phyloP scores from a whole-genome alignment of 2,888 invertebrate genomes.

The Ophion costatus region DNA sequence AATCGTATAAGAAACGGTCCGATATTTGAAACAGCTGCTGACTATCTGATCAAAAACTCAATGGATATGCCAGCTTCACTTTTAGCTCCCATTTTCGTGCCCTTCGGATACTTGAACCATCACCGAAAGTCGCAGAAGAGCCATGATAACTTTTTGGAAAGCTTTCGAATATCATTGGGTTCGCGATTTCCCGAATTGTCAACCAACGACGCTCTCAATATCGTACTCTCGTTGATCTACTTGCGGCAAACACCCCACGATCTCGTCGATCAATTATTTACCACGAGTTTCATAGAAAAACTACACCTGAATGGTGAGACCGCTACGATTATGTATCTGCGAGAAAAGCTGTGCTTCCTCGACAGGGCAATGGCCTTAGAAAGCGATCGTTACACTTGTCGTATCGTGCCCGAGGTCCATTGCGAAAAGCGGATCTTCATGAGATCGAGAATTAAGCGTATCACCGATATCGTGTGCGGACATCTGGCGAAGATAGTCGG shows the following conservation, averaged over 20 bases:
- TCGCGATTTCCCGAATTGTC: constrained; percentile 86
- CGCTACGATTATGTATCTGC: constrained; percentile 79
- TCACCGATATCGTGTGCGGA: constrained; percentile 84
- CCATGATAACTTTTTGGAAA: constrained; percentile 85
- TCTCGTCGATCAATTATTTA: constrained; percentile 86
- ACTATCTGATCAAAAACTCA: constrained; percentile 85
- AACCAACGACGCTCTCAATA: constrained; percentile 86
- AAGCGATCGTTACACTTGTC: constrained; percentile 86
- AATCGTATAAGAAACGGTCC: constrained; percentile 85
- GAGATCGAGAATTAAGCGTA: constrained; percentile 85
- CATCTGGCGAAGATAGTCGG: constrained; percentile 84
- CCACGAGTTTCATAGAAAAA: constrained; percentile 86
- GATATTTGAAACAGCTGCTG: constrained; percentile 86
- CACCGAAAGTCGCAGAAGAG: constrained; percentile 71
- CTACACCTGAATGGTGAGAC: constrained; percentile 83
- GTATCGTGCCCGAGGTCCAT: constrained; percentile 85
- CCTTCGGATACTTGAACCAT: constrained; percentile 87
- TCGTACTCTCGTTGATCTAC: constrained; percentile 88
- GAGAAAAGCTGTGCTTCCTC: constrained; percentile 86
- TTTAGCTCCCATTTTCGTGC: constrained; percentile 85
- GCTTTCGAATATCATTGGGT: constrained; percentile 85
- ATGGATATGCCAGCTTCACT: constrained; percentile 84
- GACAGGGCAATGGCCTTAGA: constrained; percentile 88
- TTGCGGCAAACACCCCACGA: constrained; percentile 86
- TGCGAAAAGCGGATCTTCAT: constrained; percentile 84